These are phyloP conservation scores for Charadrius vociferus DNA, from an alignment of 2,113 vertebrate species.

Conservation along the genomic window DNA sequence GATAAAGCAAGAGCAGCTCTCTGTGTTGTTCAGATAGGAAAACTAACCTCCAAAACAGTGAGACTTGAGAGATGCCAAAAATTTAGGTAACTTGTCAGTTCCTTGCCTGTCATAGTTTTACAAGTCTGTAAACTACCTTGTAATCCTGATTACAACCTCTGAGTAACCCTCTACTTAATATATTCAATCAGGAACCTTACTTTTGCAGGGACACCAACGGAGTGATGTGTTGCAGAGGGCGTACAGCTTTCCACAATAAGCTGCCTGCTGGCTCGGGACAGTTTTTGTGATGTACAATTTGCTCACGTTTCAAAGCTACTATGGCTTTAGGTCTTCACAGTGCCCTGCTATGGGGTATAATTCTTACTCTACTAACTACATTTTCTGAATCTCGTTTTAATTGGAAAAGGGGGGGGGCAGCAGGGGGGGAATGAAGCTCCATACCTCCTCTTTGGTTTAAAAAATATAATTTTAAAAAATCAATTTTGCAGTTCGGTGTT, in stretches of 20 bases:
- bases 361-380: background rate
- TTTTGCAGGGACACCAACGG: background rate
- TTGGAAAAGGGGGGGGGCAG: background rate
- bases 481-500: background rate
- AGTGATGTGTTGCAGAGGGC: background rate
- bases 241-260: rapidly evolving
- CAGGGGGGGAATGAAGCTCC: background rate
- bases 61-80: background rate
- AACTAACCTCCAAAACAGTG: background rate
- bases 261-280: background rate
- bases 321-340: background rate
- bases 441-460: background rate
- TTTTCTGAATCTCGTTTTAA: background rate
- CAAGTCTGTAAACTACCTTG: background rate
- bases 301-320: background rate
- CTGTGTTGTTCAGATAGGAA: background rate
- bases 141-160: background rate
- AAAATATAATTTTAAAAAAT: slow-evolving; percentile 37
- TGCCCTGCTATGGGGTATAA: background rate
- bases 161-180: background rate
- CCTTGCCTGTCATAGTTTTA: background rate
- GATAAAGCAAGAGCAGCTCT: background rate
- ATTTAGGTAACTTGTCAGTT: background rate
- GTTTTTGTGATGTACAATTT: background rate
- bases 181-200: background rate